Conservation (phyloP, 2,797 vertebrate species). For the Pteronotus mesoamericanus region DNA sequence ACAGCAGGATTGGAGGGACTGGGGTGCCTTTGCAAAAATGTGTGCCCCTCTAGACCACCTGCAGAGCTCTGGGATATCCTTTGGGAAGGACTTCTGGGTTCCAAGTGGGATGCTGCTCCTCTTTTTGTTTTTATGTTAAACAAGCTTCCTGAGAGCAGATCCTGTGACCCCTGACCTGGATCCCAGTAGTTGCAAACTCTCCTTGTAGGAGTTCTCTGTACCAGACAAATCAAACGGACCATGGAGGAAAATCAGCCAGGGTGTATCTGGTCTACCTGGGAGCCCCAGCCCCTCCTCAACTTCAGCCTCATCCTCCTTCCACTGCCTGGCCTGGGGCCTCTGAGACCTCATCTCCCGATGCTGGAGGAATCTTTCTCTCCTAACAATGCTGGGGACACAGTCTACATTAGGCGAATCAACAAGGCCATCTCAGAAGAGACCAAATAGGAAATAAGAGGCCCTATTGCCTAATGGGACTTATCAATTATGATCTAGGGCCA, state of each 20-base stretch:
- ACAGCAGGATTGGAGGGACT: background rate
- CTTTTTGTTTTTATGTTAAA: background rate
- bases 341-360: background rate
- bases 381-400: slow-evolving; percentile 46
- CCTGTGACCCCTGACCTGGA: background rate
- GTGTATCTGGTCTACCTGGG: background rate
- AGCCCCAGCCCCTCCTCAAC: background rate
- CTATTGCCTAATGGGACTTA: slow-evolving; percentile 88
- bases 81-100: background rate
- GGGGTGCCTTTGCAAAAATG: background rate
- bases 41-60: fast-evolving
- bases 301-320: background rate
- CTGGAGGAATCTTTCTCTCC: background rate
- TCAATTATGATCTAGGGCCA: slow-evolving; percentile 88
- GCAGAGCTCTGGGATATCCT: background rate
- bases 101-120: background rate
- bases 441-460: slow-evolving; percentile 76
- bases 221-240: background rate
- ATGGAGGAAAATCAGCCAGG: fast-evolving
- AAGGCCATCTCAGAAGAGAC: slow-evolving; percentile 78
- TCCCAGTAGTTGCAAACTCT: fast-evolving
- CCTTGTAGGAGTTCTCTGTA: background rate
- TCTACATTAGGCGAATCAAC: slow-evolving; percentile 68
- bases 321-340: background rate
- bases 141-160: background rate